These are phyloP conservation scores for Tridacna gigas DNA, from an alignment of 2,888 invertebrate species.

Conservation along the genomic window DNA sequence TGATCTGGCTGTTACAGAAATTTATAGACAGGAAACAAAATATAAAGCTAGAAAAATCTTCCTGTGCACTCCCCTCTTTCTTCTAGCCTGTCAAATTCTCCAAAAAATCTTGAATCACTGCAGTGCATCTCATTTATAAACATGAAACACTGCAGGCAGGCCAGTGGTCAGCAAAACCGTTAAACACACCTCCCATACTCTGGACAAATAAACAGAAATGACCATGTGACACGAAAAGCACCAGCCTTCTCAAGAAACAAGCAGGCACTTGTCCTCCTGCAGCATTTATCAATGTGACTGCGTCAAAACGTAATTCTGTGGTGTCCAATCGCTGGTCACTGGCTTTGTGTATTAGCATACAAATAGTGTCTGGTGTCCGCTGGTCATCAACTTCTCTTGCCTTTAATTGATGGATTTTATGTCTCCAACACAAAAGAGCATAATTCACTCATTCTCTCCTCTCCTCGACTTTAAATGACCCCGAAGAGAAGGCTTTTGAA, in stretches of 20 bases:
- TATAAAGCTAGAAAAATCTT: no score
- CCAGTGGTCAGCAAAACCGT: slow-evolving; percentile 15
- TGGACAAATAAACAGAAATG: slow-evolving; percentile 16
- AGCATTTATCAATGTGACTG: background rate
- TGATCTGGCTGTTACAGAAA: no score
- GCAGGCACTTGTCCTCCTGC: background rate
- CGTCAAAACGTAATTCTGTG: slow-evolving; percentile 2
- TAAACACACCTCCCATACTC: slow-evolving; percentile 14
- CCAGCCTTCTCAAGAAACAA: slow-evolving; percentile 9
- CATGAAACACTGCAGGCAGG: background rate
- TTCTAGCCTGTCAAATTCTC: slow-evolving; percentile 1
- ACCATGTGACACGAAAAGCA: slow-evolving; percentile 10
- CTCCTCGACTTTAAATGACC: no score
- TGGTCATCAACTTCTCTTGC: slow-evolving; percentile 8
- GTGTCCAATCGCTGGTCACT: slow-evolving; percentile 21
- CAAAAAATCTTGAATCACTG: slow-evolving; percentile 14
- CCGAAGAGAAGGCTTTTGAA: no score
- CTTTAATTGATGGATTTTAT: slow-evolving; percentile 18
- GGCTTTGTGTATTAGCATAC: slow-evolving; percentile 10
- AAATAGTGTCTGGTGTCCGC: background rate
- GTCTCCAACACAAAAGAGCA: background rate
- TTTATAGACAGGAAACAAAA: no score
- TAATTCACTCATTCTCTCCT: background rate
- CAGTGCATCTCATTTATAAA: slow-evolving; percentile 17
- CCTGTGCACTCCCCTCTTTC: background rate